Base-by-base conservation (phyloP, 2,113 vertebrate species). In the Leptosomus discolor region DNA sequence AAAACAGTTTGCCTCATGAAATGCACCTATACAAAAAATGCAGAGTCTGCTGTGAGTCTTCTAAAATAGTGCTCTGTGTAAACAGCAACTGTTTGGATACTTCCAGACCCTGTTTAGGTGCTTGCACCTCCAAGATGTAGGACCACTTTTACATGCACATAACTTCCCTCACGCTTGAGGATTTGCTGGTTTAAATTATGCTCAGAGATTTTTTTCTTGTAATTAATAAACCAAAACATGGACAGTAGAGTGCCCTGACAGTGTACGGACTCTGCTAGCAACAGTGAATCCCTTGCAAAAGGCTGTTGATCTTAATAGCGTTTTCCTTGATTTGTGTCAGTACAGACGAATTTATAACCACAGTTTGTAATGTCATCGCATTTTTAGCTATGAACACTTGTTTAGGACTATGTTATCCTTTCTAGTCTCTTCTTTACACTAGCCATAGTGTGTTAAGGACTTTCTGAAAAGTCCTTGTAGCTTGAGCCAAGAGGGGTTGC, bases 1-100 rank as follows among this genome's bases (percentile, higher is more conserved):
- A 50, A 70, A 74, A 29, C 26, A 36, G 9, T 20, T 45, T 69
- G 63, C n/a, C 43, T 88, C 67, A 39, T 5, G 48, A 21, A 71
- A 53, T 12, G n/a, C 34, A 48, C 0, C 0, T 32, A 32, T 34
- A 18, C 6, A 8, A 67, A 77, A 77, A 21, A 23, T 0, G 0
- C 10, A n/a, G 63, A 54, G 29, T 37, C 34, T 77, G 71, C 48
- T 23, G 3, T 14, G 39, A 71, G 32, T 84, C 82, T 67, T 78
- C 34, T 73, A 54, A 75, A 88, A 63, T 5, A 43, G 30, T 5
- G 3, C 9, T 37, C 24, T 24, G 13, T 57, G 24, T 68, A 27
- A 90, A 56, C 48, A 74, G 41, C 37, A 92, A 45, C 26, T 43
- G 13, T 60, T 56, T 1, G 2, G 39, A 67, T 65, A 71, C 43